phyloP scores from a whole-genome alignment of 2,797 vertebrate species.

The Erpetoichthys calabaricus region DNA sequence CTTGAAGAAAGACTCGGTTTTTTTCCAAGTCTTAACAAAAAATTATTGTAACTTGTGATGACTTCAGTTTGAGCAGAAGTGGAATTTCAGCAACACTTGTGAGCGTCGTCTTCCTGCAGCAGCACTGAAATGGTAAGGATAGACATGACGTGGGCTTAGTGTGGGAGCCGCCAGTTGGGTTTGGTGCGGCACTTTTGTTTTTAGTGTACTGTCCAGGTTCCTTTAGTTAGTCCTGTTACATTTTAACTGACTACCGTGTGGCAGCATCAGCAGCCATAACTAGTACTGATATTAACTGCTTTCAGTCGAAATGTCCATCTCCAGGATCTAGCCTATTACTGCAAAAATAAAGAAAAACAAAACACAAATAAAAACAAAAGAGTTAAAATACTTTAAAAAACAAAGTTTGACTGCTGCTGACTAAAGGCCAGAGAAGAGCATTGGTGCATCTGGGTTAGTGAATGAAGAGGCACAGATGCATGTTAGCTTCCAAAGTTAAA shows the following conservation, averaged over 20 bases:
- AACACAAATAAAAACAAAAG: slow-evolving; percentile 30
- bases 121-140: slow-evolving; percentile 43
- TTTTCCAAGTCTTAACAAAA: too few species aligned
- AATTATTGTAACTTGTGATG: slow-evolving; percentile 14
- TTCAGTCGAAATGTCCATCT: slow-evolving; percentile 43
- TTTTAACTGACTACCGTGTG: slow-evolving; percentile 24
- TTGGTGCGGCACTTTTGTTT: slow-evolving; percentile 10
- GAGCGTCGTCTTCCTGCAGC: slow-evolving; percentile 59
- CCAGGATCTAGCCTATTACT: slow-evolving; percentile 71
- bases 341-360: slow-evolving; percentile 64
- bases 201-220: slow-evolving; percentile 30
- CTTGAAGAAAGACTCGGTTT: slow-evolving; percentile 29
- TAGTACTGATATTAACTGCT: slow-evolving; percentile 53
- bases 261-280: slow-evolving; percentile 38
- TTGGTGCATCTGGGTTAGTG: slow-evolving; percentile 39
- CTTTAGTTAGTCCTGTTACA: slow-evolving; percentile 45
- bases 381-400: slow-evolving; percentile 20
- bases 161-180: slow-evolving; percentile 28
- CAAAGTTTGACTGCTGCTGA: slow-evolving; percentile 6
- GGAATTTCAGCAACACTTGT: slow-evolving; percentile 55
- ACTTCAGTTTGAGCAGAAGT: slow-evolving; percentile 4
- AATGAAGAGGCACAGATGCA: slow-evolving; percentile 22
- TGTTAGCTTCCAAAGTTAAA: slow-evolving; percentile 41
- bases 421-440: slow-evolving; percentile 16
- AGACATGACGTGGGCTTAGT: slow-evolving; percentile 28